Evolutionary conservation across 2,113 vertebrate species (phyloP), one percentile per base, ranked within the genome.

Genomic region (Isichthys henryi): DNA sequence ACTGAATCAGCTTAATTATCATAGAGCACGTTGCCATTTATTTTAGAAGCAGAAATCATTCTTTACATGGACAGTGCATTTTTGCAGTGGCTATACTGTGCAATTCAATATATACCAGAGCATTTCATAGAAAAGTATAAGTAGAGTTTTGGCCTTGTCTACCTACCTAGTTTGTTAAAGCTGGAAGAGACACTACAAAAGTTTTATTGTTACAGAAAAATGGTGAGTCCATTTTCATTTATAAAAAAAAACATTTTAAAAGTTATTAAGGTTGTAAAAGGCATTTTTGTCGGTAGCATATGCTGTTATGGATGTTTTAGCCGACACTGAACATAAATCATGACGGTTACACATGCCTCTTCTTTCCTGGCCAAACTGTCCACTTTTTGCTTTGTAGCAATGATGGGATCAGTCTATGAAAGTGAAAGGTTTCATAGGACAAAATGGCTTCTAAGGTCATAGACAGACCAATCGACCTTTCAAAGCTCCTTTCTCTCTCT

Each of bases 391-490:
- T 92, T 90, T 92, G 91, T 94, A 93, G 92, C 91, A 93, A 39
- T 89, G 92, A 91, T 93, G 92, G 94, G 92, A 92, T 92, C 92
- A 91, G 93, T 80, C 92, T 93, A 89, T 77, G 91, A 92, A 92
- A 50, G 91, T 66, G 43, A 85, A 93, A 91, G 92, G 90, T 92
- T 93, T 92, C 90, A 93, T 94, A 96, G 93, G 95, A 93, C 92
- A 93, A 89, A 91, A 95, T 96, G 92, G 93, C 92, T 93, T 96
- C 92, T 94, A 92, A 94, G 93, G 95, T 94, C 93, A 95, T 93
- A 95, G 97, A 96, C 93, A 94, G 94, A 95, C 96, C 95, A 96
- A 95, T 95, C 95, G 62, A 82, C 50, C 82, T 88, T 90, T 93
- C 17, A 43, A 39, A 80, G 35, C 13, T 62, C 88, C 27, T 27